phyloP scores from a whole-genome alignment of 2,797 vertebrate species.

The Crossoptilon crossoptilon region DNA sequence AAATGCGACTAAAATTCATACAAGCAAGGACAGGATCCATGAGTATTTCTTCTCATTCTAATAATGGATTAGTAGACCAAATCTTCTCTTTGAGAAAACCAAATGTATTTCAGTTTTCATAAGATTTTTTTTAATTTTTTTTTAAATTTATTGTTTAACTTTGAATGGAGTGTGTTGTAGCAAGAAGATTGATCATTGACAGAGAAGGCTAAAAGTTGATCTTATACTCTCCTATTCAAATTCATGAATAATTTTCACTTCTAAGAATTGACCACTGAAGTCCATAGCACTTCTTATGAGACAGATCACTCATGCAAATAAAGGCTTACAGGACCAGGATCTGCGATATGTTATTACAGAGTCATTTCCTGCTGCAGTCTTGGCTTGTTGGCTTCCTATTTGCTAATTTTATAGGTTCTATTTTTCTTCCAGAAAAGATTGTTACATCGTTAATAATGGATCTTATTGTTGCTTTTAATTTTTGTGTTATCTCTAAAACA shows the following conservation, averaged over 20 bases:
- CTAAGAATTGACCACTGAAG: constrained; percentile 1
- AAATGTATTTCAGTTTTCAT: constrained; percentile 13
- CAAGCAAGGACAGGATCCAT: constrained; percentile 1
- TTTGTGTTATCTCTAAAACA: constrained; percentile 61
- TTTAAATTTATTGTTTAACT: background rate
- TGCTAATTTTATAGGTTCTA: constrained; percentile 27
- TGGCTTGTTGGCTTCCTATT: constrained; percentile 42
- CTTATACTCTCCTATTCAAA: constrained; percentile 19
- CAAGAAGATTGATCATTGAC: constrained; percentile 10
- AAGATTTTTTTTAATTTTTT: background rate
- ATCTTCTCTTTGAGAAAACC: constrained; percentile 14
- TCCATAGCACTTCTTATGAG: constrained; percentile 32
- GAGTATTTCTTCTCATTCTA: constrained; percentile 22
- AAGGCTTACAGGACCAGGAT: background rate
- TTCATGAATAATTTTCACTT: constrained; percentile 61
- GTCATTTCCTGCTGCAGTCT: constrained; percentile 22
- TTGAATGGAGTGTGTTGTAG: background rate
- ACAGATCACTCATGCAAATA: constrained; percentile 48
- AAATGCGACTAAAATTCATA: constrained; percentile 28
- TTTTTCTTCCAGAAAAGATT: constrained; percentile 31
- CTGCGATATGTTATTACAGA: constrained; percentile 9
- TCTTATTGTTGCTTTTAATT: constrained; percentile 64
- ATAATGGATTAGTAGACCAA: background rate
- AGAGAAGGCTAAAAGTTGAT: constrained; percentile 11
- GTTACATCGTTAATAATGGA: constrained; percentile 55